Conservation (phyloP, 2,797 vertebrate species). For the Stomatorhinus walkeri region DNA sequence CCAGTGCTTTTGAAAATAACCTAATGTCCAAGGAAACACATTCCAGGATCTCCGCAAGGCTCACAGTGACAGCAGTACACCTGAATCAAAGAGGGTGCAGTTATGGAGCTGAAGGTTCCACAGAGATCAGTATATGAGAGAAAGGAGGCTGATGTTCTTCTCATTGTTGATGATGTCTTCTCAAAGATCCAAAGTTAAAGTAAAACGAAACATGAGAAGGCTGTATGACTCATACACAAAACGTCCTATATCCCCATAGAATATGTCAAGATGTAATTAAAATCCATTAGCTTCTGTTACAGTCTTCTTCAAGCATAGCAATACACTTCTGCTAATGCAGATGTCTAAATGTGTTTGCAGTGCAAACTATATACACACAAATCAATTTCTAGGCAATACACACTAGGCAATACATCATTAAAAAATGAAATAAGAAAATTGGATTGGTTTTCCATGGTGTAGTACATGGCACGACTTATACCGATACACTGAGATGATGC, state of each 20-base stretch:
- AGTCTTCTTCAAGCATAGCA: background rate
- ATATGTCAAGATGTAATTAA: background rate
- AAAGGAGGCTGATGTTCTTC: background rate
- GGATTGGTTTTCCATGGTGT: background rate
- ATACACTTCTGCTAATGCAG: background rate
- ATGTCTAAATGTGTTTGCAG: background rate
- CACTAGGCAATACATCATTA: background rate
- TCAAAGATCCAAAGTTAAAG: background rate
- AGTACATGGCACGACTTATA: background rate
- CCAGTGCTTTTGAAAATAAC: background rate
- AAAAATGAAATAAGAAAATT: background rate
- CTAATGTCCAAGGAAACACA: background rate
- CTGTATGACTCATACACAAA: background rate
- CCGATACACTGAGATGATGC: background rate
- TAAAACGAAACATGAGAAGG: background rate
- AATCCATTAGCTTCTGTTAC: background rate
- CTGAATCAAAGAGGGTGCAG: background rate
- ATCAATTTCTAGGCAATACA: background rate
- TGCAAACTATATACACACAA: background rate
- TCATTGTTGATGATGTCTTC: background rate
- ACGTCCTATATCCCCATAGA: background rate
- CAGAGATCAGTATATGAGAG: too few relatives aligned
- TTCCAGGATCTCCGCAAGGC: background rate
- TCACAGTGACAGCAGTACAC: background rate
- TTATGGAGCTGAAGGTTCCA: background rate